Conservation (phyloP, 2,888 invertebrate genomes). For the Cloeon dipterum region DNA sequence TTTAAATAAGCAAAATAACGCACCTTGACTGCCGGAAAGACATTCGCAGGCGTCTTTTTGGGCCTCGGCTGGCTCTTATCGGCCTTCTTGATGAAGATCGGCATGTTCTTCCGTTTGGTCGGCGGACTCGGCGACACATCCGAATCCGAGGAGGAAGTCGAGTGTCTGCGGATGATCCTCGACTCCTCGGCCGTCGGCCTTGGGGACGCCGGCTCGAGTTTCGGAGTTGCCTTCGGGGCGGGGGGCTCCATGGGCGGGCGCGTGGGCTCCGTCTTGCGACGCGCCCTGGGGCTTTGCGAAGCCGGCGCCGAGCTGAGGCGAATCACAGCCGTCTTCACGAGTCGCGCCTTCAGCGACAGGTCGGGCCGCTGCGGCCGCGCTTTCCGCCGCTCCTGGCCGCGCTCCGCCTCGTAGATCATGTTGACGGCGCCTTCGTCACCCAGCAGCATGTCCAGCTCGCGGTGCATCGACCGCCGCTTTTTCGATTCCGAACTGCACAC, state of each 20-base stretch:
- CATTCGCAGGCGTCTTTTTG: not conserved
- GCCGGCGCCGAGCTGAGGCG: constrained; percentile 20
- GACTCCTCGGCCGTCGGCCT: constrained; percentile 64
- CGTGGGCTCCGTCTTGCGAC: too few relatives aligned
- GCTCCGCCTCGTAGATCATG: constrained; percentile 57
- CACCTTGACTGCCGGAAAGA: not conserved
- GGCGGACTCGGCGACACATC: constrained; percentile 9
- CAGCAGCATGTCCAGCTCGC: constrained; percentile 51
- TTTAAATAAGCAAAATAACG: too few relatives aligned
- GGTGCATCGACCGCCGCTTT: not conserved
- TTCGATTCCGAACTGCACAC: not conserved
- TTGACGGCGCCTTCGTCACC: constrained; percentile 75
- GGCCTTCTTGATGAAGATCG: not conserved
- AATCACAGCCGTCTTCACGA: constrained; percentile 33
- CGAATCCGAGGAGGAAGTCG: constrained; percentile 44
- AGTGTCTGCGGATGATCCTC: constrained; percentile 57
- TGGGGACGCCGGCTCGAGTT: too few relatives aligned
- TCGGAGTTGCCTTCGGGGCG: not conserved
- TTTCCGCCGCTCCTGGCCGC: constrained; percentile 15
- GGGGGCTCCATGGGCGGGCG: not conserved
- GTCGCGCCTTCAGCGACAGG: constrained; percentile 29
- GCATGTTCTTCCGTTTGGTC: not conserved
- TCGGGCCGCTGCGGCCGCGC: constrained; percentile 16
- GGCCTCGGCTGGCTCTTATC: not conserved
- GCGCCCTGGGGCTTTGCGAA: too few relatives aligned